Percentiles rank a stretch among this genome's conserved stretches.
These are phyloP conservation scores for Drosophila melanica DNA, from an alignment of 1,140 invertebrate genomes.

Conservation along the genomic window DNA sequence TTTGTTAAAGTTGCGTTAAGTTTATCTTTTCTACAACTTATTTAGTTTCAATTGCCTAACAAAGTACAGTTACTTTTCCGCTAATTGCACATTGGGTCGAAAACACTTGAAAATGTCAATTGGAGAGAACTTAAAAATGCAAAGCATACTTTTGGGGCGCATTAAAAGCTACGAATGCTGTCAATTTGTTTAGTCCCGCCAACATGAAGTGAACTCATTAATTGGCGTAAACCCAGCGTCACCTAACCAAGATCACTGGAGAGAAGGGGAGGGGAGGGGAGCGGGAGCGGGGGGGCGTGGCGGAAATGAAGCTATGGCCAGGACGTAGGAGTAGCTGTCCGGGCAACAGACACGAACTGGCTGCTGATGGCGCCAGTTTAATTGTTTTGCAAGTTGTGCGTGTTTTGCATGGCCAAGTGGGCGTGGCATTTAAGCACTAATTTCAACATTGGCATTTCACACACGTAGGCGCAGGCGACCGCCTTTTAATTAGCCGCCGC, in stretches of 20 bases:
- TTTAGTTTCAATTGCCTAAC: no score
- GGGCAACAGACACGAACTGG: no score
- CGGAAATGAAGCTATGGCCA: conserved; percentile 35
- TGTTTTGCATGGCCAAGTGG: conserved; percentile 68
- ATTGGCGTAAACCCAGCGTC: conserved; percentile 40
- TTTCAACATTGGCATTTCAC: conserved; percentile 66
- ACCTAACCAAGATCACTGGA: background rate
- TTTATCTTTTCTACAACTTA: no score
- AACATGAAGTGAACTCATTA: conserved; percentile 70
- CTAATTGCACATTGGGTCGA: background rate
- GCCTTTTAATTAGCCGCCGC: conserved; percentile 72
- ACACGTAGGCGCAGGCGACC: conserved; percentile 59
- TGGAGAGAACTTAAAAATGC: conserved; percentile 24
- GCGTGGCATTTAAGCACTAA: conserved; percentile 38
- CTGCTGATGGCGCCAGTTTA: conserved; percentile 50
- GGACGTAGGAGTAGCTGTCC: conserved; percentile 37
- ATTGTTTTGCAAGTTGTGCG: conserved; percentile 70
- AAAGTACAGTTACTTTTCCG: background rate
- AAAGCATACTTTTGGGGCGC: conserved; percentile 31
- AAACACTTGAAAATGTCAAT: background rate
- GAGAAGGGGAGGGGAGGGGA: no score
- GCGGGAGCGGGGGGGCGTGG: no score
- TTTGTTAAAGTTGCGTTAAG: no score
- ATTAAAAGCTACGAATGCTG: conserved; percentile 28
- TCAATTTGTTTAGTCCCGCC: conserved; percentile 45